Conservation (phyloP, 2,797 vertebrate genomes). For the Acomys russatus region DNA sequence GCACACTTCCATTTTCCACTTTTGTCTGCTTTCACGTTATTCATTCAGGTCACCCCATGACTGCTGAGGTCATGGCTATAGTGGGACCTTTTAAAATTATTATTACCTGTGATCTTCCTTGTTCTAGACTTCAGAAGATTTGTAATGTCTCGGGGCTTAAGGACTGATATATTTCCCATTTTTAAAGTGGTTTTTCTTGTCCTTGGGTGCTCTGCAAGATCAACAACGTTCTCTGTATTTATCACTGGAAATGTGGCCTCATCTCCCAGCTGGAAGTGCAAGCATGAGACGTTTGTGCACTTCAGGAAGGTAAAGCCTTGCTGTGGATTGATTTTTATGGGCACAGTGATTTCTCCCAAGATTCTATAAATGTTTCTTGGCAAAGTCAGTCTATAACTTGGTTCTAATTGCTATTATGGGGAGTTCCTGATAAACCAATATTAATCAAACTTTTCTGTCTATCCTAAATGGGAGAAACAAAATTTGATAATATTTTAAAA, state of each 20-base stretch:
- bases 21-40: neutral
- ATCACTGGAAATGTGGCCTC: neutral
- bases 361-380: slow-evolving; percentile 30
- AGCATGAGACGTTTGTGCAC: neutral
- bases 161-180: neutral
- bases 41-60: neutral
- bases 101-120: neutral
- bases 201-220: neutral
- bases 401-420: neutral
- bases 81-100: neutral
- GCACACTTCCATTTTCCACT: neutral
- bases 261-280: neutral
- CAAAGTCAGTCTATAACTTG: neutral
- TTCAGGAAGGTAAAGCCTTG: neutral
- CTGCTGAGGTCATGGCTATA: neutral
- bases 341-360: neutral
- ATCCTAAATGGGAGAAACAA: neutral
- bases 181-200: neutral
- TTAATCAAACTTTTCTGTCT: neutral
- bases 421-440: neutral
- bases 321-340: neutral
- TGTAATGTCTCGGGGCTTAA: neutral
- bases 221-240: neutral
- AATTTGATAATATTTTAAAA: neutral
- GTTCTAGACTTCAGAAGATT: neutral